Percentiles rank a stretch among this genome's conserved stretches.
Conservation (phyloP, 2,797 vertebrate genomes). For the Rhinoraja longicauda region DNA sequence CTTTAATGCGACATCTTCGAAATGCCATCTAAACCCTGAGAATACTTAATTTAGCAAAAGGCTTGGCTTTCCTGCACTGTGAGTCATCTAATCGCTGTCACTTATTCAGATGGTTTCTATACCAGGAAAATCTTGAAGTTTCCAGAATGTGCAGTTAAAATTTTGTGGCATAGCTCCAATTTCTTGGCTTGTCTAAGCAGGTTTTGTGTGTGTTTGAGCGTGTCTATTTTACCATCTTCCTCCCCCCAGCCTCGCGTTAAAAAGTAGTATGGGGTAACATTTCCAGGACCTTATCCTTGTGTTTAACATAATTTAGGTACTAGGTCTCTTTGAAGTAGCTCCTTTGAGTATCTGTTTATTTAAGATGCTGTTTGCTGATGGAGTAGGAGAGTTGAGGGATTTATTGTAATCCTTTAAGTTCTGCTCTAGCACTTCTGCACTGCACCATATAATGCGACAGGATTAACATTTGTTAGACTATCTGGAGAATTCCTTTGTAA, state of each 20-base stretch:
- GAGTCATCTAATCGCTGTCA: conserved; percentile 9
- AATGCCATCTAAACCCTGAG: conserved; percentile 32
- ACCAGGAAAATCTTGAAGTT: neutral
- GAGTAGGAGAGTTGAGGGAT: conserved; percentile 13
- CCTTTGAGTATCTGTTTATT: conserved; percentile 17
- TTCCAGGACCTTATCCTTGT: conserved; percentile 3
- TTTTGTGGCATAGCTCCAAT: neutral
- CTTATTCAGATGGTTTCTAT: conserved; percentile 10
- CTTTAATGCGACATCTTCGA: conserved; percentile 12
- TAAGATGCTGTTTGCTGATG: neutral
- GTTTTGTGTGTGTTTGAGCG: neutral
- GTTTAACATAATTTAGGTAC: neutral
- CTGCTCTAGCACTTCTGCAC: neutral
- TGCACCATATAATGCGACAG: neutral
- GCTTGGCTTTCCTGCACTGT: neutral
- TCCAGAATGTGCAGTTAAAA: conserved; percentile 8
- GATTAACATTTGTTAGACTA: conserved; percentile 15
- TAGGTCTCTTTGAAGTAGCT: conserved; percentile 28
- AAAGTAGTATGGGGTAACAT: neutral
- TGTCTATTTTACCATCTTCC: neutral
- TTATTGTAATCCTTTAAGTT: conserved; percentile 30
- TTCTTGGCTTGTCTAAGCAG: conserved; percentile 14
- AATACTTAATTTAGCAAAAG: conserved; percentile 23
- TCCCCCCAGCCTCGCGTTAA: neutral
- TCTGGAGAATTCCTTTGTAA: neutral